Percentiles rank a stretch among this genome's conserved stretches.
Evolutionary conservation across 2,888 invertebrate genomes (phyloP).

Genomic region (Drosophila borborema): DNA sequence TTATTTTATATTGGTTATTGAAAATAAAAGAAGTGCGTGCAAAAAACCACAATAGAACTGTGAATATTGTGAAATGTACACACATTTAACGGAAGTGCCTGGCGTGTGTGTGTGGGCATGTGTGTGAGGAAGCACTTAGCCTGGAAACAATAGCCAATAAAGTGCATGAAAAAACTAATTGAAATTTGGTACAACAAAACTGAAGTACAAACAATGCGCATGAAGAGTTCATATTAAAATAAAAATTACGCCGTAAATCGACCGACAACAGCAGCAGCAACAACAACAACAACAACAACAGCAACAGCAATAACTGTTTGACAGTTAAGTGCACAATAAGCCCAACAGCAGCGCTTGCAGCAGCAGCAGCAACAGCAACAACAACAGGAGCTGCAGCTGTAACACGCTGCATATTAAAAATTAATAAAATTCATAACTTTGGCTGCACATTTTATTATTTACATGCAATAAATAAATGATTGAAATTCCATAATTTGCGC

Average conservation of each 20-base stretch:
- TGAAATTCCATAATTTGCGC: slow-evolving; percentile 72
- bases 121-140: slow-evolving; percentile 62
- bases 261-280: slow-evolving; percentile 33
- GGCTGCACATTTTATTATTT: slow-evolving; percentile 62
- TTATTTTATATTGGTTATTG: slow-evolving; percentile 42
- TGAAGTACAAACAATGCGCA: slow-evolving; percentile 65
- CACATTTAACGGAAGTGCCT: slow-evolving; percentile 39
- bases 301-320: slow-evolving; percentile 15
- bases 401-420: slow-evolving; percentile 45
- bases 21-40: slow-evolving; percentile 42
- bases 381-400: slow-evolving; percentile 2
- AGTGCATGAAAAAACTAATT: slow-evolving; percentile 76
- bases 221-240: slow-evolving; percentile 65
- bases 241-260: slow-evolving; percentile 49
- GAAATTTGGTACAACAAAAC: slow-evolving; percentile 73
- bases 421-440: slow-evolving; percentile 58
- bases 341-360: slow-evolving; percentile 24
- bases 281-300: slow-evolving; percentile 8
- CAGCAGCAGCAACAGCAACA: not conserved
- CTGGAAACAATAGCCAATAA: slow-evolving; percentile 79
- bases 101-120: slow-evolving; percentile 9
- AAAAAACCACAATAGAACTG: slow-evolving; percentile 50
- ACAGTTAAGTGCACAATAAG: slow-evolving; percentile 49
- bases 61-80: slow-evolving; percentile 43
- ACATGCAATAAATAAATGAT: slow-evolving; percentile 77